Base-by-base conservation (phyloP, 2,113 vertebrate species). In the Myiopsitta monachus region DNA sequence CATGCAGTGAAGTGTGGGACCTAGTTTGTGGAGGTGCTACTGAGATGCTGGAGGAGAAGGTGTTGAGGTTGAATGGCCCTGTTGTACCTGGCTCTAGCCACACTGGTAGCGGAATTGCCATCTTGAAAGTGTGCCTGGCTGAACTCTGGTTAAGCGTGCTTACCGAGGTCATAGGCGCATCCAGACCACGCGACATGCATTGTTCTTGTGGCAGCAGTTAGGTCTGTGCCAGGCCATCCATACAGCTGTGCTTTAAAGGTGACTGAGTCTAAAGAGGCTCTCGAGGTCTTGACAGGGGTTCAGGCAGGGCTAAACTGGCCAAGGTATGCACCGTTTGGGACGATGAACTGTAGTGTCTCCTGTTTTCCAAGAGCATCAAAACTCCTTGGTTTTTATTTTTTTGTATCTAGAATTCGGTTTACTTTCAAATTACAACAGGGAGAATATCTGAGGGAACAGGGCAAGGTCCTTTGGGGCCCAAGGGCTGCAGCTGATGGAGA, bases 161-260 rank as follows among this genome's bases (percentile, higher is more conserved):
- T 76, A 10, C 19, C 3, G 3, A 24, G 57, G 41, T 62, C 23
- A 4, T 16, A 28, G 36, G 4, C 28, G 38, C 75, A 76, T 72
- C 63, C 14, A 13, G 57, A 30, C 51, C 28, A 3, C 7, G 14
- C 0, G 0, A 62, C 1, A 0, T 2, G 16, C 11, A 0, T 27
- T 77, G 63, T 36, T 51, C 19, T 30, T 23, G 41, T 67, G 5
- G 12, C 54, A 62, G 46, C 44, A 27, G 51, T 49, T 26, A 24
- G 22, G 23, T 38, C 83, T 15, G 26, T 61, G 63, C 64, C 30
- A 30, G 59, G 18, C n/a, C 9, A 2, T 18, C n/a, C 41, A 17
- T 6, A 5, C 52, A 23, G 26, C n/a, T 39, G 18, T 30, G 24
- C 22, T 62, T 33, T 59, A 54, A 67, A 59, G 46, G 22, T 54